Evolutionary conservation across 2,113 vertebrate genomes (phyloP).

Genomic region (Neodontobutis hainanensis): DNA sequence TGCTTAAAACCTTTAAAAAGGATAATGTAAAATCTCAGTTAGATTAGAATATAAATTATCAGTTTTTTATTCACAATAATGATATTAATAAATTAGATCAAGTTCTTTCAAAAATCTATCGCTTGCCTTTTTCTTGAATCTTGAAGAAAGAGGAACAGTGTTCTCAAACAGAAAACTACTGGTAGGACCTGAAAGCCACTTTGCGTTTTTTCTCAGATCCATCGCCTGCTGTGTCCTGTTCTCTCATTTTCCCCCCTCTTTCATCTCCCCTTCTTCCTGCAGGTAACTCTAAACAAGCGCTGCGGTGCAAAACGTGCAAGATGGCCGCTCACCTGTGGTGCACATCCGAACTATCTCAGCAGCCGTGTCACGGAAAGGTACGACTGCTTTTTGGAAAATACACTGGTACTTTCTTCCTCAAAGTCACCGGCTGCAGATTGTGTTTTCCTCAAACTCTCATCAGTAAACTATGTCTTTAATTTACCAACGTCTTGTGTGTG

Average conservation of each 20-base stretch:
- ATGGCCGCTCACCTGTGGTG: conserved; percentile 91
- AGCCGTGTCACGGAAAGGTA: conserved; percentile 86
- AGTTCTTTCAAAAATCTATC: too few relatives aligned
- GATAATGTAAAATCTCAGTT: too few relatives aligned
- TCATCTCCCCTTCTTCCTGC: conserved; percentile 26
- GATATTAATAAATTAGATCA: too few relatives aligned
- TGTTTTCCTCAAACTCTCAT: conserved; percentile 1
- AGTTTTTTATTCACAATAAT: too few relatives aligned
- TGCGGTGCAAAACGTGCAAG: conserved; percentile 90
- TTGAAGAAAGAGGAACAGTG: conserved; percentile 18
- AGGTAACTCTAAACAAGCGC: conserved; percentile 93
- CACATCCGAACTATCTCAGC: conserved; percentile 87
- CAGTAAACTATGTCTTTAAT: not conserved
- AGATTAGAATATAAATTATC: too few relatives aligned
- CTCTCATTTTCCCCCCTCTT: conserved; percentile 15
- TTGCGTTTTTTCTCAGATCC: conserved; percentile 6
- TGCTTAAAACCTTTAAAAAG: too few relatives aligned
- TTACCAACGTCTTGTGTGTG: not conserved
- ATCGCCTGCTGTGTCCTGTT: not conserved
- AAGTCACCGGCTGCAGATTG: not conserved
- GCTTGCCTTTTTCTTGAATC: not conserved
- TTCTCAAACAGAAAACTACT: conserved; percentile 28
- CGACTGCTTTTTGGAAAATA: not conserved
- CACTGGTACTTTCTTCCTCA: not conserved
- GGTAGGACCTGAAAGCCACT: conserved; percentile 19